Evolutionary conservation across 2,888 invertebrate species (phyloP).

Genomic region (Macrophya alboannulata): DNA sequence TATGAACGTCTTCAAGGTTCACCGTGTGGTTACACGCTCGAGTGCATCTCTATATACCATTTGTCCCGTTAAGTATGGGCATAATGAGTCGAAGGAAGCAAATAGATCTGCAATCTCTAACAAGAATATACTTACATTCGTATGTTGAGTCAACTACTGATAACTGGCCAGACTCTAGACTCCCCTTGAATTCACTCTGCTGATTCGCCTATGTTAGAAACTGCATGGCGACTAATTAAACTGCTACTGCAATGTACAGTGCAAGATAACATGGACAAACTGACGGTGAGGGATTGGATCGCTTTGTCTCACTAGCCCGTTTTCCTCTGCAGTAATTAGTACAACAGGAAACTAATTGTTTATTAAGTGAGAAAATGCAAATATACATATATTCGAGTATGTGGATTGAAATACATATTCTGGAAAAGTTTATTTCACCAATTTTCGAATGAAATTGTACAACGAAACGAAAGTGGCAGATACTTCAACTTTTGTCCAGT

Average conservation of each 20-base stretch:
- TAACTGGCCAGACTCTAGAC: neutral
- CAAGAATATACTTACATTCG: neutral
- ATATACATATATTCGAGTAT: neutral
- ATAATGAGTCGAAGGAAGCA: neutral
- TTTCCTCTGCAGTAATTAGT: neutral
- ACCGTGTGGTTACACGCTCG: neutral
- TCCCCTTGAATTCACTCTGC: neutral
- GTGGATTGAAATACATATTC: neutral
- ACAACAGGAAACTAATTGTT: neutral
- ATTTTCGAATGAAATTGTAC: neutral
- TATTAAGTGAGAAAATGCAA: neutral
- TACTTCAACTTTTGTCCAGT: slow-evolving; percentile 45
- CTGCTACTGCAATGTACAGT: neutral
- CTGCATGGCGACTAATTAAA: neutral
- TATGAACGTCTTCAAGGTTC: neutral
- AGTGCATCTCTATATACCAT: neutral
- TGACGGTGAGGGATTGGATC: neutral
- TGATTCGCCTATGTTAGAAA: neutral
- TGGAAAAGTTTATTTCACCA: neutral
- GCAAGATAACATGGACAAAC: neutral
- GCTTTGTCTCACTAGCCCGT: neutral
- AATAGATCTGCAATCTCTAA: neutral
- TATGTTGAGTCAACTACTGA: neutral
- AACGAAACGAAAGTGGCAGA: slow-evolving; percentile 18
- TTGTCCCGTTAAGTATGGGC: neutral